Base-by-base conservation (phyloP, 2,113 vertebrate species). In the Phoxinus phoxinus region DNA sequence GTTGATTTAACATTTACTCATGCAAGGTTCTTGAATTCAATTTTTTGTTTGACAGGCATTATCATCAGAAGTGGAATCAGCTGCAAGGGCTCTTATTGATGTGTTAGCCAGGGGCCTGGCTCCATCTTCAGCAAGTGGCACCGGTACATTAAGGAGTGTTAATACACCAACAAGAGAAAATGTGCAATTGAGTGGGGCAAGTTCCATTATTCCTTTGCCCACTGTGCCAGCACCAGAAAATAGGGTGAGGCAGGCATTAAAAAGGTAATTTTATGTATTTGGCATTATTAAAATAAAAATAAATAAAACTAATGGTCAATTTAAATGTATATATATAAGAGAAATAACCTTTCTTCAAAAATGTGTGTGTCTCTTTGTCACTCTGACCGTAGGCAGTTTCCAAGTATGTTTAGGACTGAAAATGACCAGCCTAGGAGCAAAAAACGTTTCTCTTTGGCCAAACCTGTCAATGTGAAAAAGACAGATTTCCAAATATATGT, bases 401-500 rank as follows among this genome's bases (percentile, higher is more conserved):
- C 17, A 9, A 71, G 67, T 21, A 71, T 71, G 32, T 71, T 71
- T 37, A 35, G 32, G 19, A 3, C 67, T 23, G 67, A 32, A 32
- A 35, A 37, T 71, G 32, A 71, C 32, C 67, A 71, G 30, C 67
- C 67, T 71, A 37, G 30, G 32, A 19, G 32, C 8, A 71, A 71
- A 71, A 71, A 71, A 37, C 32, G 19, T 37, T 71, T 37, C 17
- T 23, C 32, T 23, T 2, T 21, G 8, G 71, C 37, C 4, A 73
- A 73, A 73, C 21, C 37, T 73, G 19, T 4, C 71, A 44, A 44
- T 73, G 37, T 73, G 71, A 73, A 41, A 72, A 71, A 71, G 32
- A 71, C 67, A 71, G 67, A 71, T 71, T 71, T 71, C 41, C 67
- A 44, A 41, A 73, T 73, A 41, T 44, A 73, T 73, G 71, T 73